Percentiles rank a stretch among this genome's conserved stretches.
Evolutionary conservation across 37 sponge, comb jelly and placozoan genomes (phyloP).

Genomic region (Halichondria panicea): DNA sequence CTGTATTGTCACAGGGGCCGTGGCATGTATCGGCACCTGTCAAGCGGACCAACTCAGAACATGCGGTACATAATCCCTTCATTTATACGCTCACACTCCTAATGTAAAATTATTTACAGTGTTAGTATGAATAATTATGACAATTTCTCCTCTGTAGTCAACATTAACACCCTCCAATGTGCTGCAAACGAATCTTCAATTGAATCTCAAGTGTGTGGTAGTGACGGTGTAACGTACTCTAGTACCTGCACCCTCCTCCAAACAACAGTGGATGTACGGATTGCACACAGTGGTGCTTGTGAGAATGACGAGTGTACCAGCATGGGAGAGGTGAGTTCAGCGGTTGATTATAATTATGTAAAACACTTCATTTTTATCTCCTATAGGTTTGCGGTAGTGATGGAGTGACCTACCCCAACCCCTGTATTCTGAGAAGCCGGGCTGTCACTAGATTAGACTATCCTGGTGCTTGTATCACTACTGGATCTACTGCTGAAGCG

Average conservation of each 20-base stretch:
- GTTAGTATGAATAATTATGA: too few relatives aligned
- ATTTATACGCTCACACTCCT: too few relatives aligned
- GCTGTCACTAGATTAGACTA: conserved; percentile 37
- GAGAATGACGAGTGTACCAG: conserved; percentile 22
- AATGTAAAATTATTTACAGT: too few relatives aligned
- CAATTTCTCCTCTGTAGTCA: too few relatives aligned
- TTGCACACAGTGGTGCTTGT: conserved; percentile 38
- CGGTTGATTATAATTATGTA: background rate
- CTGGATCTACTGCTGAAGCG: background rate
- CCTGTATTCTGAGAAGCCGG: conserved; percentile 19
- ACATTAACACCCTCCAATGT: too few relatives aligned
- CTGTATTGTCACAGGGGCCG: too few relatives aligned
- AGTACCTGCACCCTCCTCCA: conserved; percentile 38
- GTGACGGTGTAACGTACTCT: conserved; percentile 25
- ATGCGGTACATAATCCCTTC: conserved; percentile 52
- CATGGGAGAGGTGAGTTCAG: conserved; percentile 30
- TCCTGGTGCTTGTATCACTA: conserved; percentile 11
- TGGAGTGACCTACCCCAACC: conserved; percentile 46
- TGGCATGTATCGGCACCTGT: conserved; percentile 40
- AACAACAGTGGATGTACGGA: conserved; percentile 1
- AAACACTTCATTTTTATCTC: background rate
- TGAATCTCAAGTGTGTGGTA: conserved; percentile 33
- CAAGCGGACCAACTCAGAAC: conserved; percentile 29
- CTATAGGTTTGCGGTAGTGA: conserved; percentile 55
- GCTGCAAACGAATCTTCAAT: too few relatives aligned